These are phyloP conservation scores for Lycocerus yunnanus DNA, from an alignment of 2,888 invertebrate species.

Conservation along the genomic window DNA sequence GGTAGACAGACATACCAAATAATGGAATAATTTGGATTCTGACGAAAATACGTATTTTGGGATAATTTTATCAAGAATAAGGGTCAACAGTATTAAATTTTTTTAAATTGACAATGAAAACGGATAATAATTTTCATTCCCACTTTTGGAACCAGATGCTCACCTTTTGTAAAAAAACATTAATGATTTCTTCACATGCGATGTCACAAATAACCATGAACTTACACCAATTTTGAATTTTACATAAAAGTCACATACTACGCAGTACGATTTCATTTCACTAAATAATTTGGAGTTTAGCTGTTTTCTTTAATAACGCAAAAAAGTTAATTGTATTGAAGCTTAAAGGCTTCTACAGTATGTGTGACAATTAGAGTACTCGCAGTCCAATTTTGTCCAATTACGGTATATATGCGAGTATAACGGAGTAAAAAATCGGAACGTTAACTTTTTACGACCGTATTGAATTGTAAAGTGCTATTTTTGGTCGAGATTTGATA, in stretches of 20 bases:
- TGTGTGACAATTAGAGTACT: neutral
- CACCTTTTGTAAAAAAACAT: neutral
- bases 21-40: neutral
- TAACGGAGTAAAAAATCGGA: neutral
- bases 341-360: neutral
- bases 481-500: conserved; percentile 43
- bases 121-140: neutral
- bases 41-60: neutral
- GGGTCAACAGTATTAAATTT: neutral
- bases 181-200: neutral
- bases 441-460: conserved; percentile 8
- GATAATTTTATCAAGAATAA: neutral
- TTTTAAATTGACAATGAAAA: neutral
- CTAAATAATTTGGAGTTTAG: neutral
- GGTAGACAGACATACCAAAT: neutral
- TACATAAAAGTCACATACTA: neutral
- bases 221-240: neutral
- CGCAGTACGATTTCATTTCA: neutral
- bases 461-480: conserved; percentile 46
- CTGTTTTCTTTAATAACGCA: neutral
- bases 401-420: neutral
- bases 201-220: conserved; percentile 2
- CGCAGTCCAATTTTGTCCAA: neutral
- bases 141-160: conserved; percentile 1
- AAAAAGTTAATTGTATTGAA: neutral